These are phyloP conservation scores for Nematolebias whitei DNA, from an alignment of 2,113 vertebrate genomes.

Conservation along the genomic window DNA sequence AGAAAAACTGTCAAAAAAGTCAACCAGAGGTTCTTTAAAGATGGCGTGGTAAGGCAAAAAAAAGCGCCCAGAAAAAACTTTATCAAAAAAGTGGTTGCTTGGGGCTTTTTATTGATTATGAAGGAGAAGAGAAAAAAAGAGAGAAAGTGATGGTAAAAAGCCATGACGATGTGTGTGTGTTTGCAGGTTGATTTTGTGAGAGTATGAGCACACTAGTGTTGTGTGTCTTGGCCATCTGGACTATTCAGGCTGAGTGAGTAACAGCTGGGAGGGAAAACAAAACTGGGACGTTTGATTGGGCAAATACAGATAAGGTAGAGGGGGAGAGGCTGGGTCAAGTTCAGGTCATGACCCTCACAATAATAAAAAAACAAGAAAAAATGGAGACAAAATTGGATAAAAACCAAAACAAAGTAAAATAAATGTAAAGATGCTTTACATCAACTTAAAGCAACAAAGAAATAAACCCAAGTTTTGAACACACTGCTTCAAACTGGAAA, in stretches of 20 bases:
- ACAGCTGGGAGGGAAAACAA: conserved; percentile 95
- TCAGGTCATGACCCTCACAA: conserved; percentile 41
- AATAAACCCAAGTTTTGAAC: conserved; percentile 38
- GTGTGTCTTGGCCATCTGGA: conserved; percentile 92
- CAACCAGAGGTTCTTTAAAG: conserved; percentile 82
- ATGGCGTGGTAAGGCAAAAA: conserved; percentile 82
- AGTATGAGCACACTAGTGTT: conserved; percentile 49
- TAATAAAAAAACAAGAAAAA: conserved; percentile 38
- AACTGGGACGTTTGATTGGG: conserved; percentile 88
- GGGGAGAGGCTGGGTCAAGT: conserved; percentile 46
- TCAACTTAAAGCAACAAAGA: conserved; percentile 76
- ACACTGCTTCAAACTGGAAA: conserved; percentile 48
- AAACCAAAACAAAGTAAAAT: conserved; percentile 19
- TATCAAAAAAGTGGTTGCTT: conserved; percentile 87
- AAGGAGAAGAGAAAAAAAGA: conserved; percentile 79
- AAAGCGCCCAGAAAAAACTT: conserved; percentile 85
- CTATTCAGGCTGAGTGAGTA: conserved; percentile 90
- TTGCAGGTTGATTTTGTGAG: conserved; percentile 14
- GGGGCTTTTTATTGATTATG: conserved; percentile 87
- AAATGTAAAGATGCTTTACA: conserved; percentile 80
- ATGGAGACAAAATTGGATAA: conserved; percentile 12
- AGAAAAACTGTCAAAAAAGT: conserved; percentile 85
- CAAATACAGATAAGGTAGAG: conserved; percentile 83
- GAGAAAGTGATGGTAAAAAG: conserved; percentile 80
- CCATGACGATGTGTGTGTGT: conserved; percentile 46